Percentiles rank a stretch among this genome's conserved stretches.
These are phyloP conservation scores for Girardinus metallicus DNA, from an alignment of 2,797 vertebrate species.

Conservation along the genomic window DNA sequence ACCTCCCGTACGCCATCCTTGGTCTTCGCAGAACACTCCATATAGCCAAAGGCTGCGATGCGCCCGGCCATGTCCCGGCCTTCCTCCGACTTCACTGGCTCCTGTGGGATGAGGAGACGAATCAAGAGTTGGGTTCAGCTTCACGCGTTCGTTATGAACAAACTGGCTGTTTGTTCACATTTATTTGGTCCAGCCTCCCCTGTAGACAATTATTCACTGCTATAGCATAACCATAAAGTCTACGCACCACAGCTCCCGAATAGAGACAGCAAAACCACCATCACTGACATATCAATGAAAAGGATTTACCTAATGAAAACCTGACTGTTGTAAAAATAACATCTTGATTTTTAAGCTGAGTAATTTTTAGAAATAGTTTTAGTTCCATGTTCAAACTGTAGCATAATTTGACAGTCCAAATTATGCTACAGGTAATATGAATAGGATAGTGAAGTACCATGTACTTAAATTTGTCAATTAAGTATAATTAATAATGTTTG, in stretches of 20 bases:
- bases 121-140: background rate
- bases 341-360: background rate
- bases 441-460: background rate
- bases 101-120: constrained; percentile 75
- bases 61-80: constrained; percentile 95
- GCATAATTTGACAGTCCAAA: background rate
- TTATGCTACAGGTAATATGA: background rate
- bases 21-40: constrained; percentile 99
- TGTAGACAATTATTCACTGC: background rate
- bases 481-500: background rate
- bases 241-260: background rate
- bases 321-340: too few species aligned
- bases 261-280: background rate
- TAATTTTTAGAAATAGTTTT: background rate
- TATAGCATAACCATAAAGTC: background rate
- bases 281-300: background rate
- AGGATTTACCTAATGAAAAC: background rate
- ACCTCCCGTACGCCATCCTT: constrained; percentile 98
- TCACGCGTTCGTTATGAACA: background rate
- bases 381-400: background rate
- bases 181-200: background rate
- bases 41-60: constrained; percentile 95
- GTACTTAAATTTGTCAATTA: background rate
- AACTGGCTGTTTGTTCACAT: too few species aligned
- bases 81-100: constrained; percentile 96